These are phyloP conservation scores for Apodemia hepburni DNA, from an alignment of 2,888 invertebrate species.

Conservation along the genomic window DNA sequence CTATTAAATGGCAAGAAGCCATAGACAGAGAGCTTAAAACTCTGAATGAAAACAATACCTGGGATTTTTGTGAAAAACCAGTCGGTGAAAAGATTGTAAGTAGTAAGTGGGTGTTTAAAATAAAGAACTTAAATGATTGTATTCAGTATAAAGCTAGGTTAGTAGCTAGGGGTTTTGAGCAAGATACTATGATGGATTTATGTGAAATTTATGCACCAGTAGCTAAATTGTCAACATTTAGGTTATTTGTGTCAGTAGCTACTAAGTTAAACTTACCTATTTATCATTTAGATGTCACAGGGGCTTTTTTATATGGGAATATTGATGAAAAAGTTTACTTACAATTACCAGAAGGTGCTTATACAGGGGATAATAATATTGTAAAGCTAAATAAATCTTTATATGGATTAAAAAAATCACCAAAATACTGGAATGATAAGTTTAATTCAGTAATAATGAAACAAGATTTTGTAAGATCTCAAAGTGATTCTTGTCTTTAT, in stretches of 20 bases:
- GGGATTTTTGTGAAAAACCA: slow-evolving; percentile 20
- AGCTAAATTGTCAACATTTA: slow-evolving; percentile 31
- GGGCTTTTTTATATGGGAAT: slow-evolving; percentile 29
- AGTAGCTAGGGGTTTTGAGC: slow-evolving; percentile 32
- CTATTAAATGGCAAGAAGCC: too few relatives aligned
- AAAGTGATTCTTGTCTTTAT: slow-evolving; percentile 30
- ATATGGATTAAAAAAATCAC: slow-evolving; percentile 31
- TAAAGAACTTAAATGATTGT: background rate
- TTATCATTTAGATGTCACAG: slow-evolving; percentile 27
- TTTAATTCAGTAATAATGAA: slow-evolving; percentile 29
- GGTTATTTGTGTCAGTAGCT: slow-evolving; percentile 30
- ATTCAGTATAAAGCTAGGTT: slow-evolving; percentile 27
- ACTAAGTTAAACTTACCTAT: slow-evolving; percentile 26
- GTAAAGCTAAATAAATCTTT: slow-evolving; percentile 2
- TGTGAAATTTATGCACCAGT: slow-evolving; percentile 32
- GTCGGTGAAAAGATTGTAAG: slow-evolving; percentile 24
- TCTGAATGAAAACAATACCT: slow-evolving; percentile 20
- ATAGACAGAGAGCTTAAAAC: too few relatives aligned
- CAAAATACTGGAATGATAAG: slow-evolving; percentile 31
- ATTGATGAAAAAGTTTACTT: slow-evolving; percentile 27
- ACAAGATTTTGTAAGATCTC: slow-evolving; percentile 29
- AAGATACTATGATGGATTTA: slow-evolving; percentile 15
- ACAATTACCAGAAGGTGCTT: slow-evolving; percentile 26
- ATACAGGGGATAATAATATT: background rate
- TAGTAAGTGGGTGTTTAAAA: slow-evolving; percentile 35